Base-by-base conservation (phyloP, 2,113 vertebrate species). In the Montifringilla adamsi region DNA sequence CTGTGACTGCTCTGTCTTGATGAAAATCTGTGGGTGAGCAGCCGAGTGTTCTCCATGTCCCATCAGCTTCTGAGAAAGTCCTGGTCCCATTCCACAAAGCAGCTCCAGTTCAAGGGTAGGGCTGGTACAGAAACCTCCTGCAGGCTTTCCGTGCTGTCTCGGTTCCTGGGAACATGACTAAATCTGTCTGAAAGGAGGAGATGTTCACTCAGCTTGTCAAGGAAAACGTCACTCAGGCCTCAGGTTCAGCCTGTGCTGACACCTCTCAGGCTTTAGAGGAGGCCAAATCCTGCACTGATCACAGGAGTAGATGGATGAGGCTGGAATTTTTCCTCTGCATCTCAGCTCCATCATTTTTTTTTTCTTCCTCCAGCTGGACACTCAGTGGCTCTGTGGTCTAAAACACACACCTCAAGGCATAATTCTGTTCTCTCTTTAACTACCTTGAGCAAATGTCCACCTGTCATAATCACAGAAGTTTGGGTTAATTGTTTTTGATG, bases 191-290 rank as follows among this genome's bases (percentile, higher is more conserved):
- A 64, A 83, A 80, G 59, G 90, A 87, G 69, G 66, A 78, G 89
- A 93, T 2, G 15, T 26, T 90, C 90, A 92, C 59, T 24, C 53
- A 60, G 83, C 68, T 18, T 94, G 90, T 75, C 92, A 93, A 86
- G 88, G 46, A 59, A 86, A 85, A 84, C 86, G 73, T 76, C 93
- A 43, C 73, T 93, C 73, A 72, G 80, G 44, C 72, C 76, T 73
- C 74, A 63, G 64, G 64, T 94, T 94, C 76, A 76, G 76, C 50
- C 78, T 84, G 62, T 75, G 86, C 76, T 90, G 84, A 62, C 85
- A 68, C 44, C 62, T 84, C 68, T 78, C 33, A 50, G 83, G 73
- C 53, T 39, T 39, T 13, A 30, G 35, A 59, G 37, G 56, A 78
- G 30, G 44, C 47, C 52, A 52, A n/a, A 76, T 58, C 53, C 81